Evolutionary conservation across 2,113 vertebrate genomes (phyloP).

Genomic region (Alces alces): DNA sequence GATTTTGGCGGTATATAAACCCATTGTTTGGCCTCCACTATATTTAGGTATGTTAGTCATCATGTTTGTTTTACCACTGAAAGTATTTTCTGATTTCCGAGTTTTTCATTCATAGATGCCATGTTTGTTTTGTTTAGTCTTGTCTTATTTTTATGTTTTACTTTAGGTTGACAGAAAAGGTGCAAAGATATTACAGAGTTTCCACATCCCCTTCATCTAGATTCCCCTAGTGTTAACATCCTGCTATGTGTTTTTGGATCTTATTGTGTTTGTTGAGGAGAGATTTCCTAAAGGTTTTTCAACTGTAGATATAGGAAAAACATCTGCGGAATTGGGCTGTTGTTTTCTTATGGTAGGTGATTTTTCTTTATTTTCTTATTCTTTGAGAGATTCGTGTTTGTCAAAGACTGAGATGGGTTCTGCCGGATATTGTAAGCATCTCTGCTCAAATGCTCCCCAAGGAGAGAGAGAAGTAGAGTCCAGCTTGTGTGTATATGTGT

Average conservation of each 20-base stretch:
- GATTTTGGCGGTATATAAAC: neutral
- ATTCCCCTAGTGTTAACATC: neutral
- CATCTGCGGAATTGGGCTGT: neutral
- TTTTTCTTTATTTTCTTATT: slow-evolving; percentile 25
- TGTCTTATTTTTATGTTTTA: neutral
- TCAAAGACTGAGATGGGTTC: neutral
- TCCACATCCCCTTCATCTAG: neutral
- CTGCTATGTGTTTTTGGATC: neutral
- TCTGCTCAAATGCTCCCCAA: neutral
- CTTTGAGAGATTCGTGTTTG: neutral
- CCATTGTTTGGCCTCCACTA: neutral
- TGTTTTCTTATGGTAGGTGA: neutral
- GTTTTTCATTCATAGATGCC: neutral
- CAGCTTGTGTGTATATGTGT: neutral
- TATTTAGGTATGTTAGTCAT: neutral
- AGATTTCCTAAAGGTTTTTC: neutral
- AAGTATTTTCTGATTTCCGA: neutral
- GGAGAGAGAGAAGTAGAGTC: neutral
- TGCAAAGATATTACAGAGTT: neutral
- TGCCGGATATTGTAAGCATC: neutral
- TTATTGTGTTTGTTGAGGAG: neutral
- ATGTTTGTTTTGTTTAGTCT: neutral
- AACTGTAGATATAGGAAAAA: neutral
- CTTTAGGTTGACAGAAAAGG: neutral
- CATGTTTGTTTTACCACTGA: neutral